Evolutionary conservation across 2,888 invertebrate species (phyloP), one percentile per base, ranked within the genome.

Genomic region (Thymelicus acteon): DNA sequence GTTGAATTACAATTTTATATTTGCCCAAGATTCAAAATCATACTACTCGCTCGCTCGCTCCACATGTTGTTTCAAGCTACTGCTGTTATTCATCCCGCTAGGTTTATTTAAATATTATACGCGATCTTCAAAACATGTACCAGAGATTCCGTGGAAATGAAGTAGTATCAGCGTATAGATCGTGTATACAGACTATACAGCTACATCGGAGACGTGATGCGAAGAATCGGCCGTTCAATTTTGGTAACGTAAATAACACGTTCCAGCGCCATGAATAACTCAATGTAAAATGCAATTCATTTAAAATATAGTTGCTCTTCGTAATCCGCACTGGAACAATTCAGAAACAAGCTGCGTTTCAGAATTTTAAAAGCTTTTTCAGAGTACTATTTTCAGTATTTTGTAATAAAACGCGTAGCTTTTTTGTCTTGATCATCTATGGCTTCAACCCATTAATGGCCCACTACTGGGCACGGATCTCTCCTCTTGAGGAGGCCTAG

Each of bases 191-290:
- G 44, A 10, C 12, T 65, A 31, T 31, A 31, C 31, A 31, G 48
- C 37, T 58, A 60, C 49, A 15, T 19, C 12, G 49, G 58, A 49
- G 65, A 54, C 60, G 40, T 64, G 60, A 71, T 65, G 64, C 44
- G 70, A 65, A 65, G 64, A 65, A 54, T 52, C 64, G 31, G 19
- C 44, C 52, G 60, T 71, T 65, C 70, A 71, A 71, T 71, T 71
- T 71, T 54, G 70, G 64, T 54, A 54, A 60, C 60, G 60, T 37
- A 71, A 71, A 63, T 65, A 71, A 71, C 70, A 70, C 64, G 70
- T 47, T 60, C 60, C 65, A 52, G 40, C 64, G 60, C 6, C 44
- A 71, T 71, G 64, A 71, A 71, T 71, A 70, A 70, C 70, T 70
- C 64, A 70, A 58, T 65, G 60, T 58, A 64, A 52, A 70, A 70